Percentiles rank a stretch among this genome's conserved stretches.
Conservation (phyloP, 2,797 vertebrate species). For the Scyliorhinus canicula region DNA sequence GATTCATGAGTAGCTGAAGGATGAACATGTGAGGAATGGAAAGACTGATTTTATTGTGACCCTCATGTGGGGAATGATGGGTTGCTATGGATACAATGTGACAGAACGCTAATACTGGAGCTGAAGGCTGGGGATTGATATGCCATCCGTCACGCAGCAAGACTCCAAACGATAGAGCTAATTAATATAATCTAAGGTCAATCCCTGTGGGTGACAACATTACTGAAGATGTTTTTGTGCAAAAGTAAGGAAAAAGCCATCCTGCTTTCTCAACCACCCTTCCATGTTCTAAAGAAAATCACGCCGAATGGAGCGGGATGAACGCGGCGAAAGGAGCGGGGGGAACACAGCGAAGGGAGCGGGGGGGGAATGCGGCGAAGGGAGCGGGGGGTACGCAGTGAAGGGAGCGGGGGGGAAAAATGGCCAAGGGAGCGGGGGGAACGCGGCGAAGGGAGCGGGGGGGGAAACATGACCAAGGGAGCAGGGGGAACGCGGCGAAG, state of each 20-base stretch:
- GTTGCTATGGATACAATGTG: background rate
- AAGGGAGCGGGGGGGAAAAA: too few species aligned
- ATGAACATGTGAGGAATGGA: background rate
- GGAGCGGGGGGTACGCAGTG: too few species aligned
- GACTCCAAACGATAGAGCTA: background rate
- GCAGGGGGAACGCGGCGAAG: too few species aligned
- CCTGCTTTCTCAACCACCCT: background rate
- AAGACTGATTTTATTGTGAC: background rate
- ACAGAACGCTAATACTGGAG: background rate
- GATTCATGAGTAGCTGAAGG: background rate
- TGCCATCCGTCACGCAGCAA: background rate
- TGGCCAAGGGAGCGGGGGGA: too few species aligned
- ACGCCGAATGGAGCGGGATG: too few species aligned
- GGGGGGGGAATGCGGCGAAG: too few species aligned
- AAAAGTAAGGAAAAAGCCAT: background rate
- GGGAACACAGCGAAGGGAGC: too few species aligned
- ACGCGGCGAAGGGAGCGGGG: too few species aligned
- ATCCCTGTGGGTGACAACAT: background rate
- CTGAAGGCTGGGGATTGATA: background rate
- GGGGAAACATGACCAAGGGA: too few species aligned
- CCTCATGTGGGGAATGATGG: background rate
- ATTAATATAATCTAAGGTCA: conserved; percentile 1
- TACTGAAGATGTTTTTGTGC: background rate
- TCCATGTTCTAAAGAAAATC: background rate
- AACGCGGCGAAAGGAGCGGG: too few species aligned